Evolutionary conservation across 2,113 vertebrate genomes (phyloP).

Genomic region (Isichthys henryi): DNA sequence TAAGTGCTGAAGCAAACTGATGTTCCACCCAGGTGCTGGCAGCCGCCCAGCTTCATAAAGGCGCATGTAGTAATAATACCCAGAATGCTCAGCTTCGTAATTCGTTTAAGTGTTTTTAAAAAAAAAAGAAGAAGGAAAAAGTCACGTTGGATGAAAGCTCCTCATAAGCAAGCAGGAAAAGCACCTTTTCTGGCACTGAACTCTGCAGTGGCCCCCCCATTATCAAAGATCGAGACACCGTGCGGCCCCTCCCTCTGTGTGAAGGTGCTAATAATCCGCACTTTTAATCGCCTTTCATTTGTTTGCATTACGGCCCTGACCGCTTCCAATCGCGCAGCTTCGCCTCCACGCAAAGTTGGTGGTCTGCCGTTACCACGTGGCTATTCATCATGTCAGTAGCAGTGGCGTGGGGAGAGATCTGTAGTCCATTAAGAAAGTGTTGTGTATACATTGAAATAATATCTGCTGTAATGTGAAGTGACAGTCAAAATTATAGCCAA

Average conservation of each 20-base stretch:
- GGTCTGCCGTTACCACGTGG: slow-evolving; percentile 37
- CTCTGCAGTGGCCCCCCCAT: no score
- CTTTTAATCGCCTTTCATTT: slow-evolving; percentile 28
- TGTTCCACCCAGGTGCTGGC: not conserved
- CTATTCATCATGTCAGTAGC: slow-evolving; percentile 66
- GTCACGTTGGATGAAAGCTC: not conserved
- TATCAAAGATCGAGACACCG: not conserved
- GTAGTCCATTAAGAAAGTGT: slow-evolving; percentile 69
- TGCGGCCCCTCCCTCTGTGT: not conserved
- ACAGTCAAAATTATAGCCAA: slow-evolving; percentile 82
- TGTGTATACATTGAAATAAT: slow-evolving; percentile 73
- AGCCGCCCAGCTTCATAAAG: not conserved
- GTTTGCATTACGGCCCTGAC: slow-evolving; percentile 29
- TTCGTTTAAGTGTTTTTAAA: not conserved
- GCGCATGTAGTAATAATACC: not conserved
- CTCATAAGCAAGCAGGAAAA: not conserved
- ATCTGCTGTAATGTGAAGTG: slow-evolving; percentile 78
- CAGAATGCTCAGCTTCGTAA: not conserved
- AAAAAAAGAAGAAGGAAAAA: not conserved
- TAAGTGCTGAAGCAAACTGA: not conserved
- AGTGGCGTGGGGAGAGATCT: slow-evolving; percentile 53
- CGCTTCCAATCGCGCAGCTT: slow-evolving; percentile 16
- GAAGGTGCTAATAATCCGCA: slow-evolving; percentile 5
- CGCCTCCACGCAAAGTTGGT: slow-evolving; percentile 12
- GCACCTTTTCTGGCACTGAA: not conserved